Conservation (phyloP, 2,113 vertebrate genomes). For the Python bivittatus region DNA sequence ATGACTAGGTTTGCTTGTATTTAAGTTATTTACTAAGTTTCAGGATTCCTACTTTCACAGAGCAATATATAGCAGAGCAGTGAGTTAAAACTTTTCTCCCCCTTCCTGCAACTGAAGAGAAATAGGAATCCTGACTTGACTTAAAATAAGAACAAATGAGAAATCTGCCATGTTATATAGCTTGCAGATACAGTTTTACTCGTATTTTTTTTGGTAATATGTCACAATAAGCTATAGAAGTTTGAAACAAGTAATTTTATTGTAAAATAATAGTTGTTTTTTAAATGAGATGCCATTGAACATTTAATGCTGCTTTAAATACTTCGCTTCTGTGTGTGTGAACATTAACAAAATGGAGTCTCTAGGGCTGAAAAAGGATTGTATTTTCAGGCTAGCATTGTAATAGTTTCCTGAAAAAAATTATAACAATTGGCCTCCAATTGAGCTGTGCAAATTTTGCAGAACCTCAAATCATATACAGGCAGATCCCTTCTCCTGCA, state of each 20-base stretch:
- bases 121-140: not conserved
- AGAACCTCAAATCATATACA: not conserved
- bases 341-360: not conserved
- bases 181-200: not conserved
- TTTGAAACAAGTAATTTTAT: not conserved
- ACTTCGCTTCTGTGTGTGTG: not conserved
- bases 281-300: not conserved
- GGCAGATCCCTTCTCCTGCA: not conserved
- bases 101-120: not conserved
- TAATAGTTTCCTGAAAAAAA: not conserved
- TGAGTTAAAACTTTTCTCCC: not conserved
- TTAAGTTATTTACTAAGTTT: not conserved
- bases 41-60: not conserved
- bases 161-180: not conserved
- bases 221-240: not conserved
- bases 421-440: too few species aligned
- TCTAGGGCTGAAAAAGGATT: not conserved
- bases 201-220: not conserved
- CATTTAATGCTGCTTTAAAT: not conserved
- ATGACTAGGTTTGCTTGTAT: conserved; percentile 34
- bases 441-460: not conserved
- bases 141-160: not conserved
- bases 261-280: not conserved
- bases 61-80: not conserved
- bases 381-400: not conserved